Evolutionary conservation across 2,888 invertebrate species (phyloP).

Genomic region (Pasiphila rectangulata): DNA sequence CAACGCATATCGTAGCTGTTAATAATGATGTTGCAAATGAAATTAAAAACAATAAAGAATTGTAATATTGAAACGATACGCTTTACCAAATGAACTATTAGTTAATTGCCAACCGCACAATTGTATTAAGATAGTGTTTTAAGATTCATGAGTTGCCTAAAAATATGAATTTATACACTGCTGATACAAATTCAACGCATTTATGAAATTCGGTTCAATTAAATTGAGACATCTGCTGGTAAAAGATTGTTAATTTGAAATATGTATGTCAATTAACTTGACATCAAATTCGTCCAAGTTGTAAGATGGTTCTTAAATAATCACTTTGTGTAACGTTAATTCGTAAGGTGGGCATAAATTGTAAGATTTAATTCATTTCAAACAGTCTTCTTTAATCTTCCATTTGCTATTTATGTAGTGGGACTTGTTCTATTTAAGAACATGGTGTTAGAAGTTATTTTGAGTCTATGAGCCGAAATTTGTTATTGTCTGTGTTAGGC

Average conservation of each 20-base stretch:
- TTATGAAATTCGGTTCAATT: constrained; percentile 14
- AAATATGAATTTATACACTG: constrained; percentile 21
- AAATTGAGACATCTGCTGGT: constrained; percentile 16
- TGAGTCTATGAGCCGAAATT: too few species aligned
- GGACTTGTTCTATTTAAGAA: too few species aligned
- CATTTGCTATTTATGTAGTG: background rate
- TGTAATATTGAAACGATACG: constrained; percentile 40
- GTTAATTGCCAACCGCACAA: constrained; percentile 65
- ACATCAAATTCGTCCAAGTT: constrained; percentile 24
- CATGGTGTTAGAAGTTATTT: too few species aligned
- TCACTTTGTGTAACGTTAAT: background rate
- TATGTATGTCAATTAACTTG: constrained; percentile 8
- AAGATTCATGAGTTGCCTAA: constrained; percentile 29
- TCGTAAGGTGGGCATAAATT: constrained; percentile 8
- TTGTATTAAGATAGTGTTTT: constrained; percentile 40
- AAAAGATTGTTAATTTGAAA: constrained; percentile 15
- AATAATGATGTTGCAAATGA: constrained; percentile 44
- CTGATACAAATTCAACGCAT: constrained; percentile 14
- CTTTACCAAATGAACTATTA: constrained; percentile 50
- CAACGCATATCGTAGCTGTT: constrained; percentile 62
- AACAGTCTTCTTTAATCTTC: constrained; percentile 5
- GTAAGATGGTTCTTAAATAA: constrained; percentile 8
- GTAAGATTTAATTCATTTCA: background rate
- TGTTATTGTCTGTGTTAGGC: too few species aligned
- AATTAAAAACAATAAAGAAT: constrained; percentile 52